Evolutionary conservation across 1,140 invertebrate species (phyloP).

Genomic region (Lordiphosa clarofinis): DNA sequence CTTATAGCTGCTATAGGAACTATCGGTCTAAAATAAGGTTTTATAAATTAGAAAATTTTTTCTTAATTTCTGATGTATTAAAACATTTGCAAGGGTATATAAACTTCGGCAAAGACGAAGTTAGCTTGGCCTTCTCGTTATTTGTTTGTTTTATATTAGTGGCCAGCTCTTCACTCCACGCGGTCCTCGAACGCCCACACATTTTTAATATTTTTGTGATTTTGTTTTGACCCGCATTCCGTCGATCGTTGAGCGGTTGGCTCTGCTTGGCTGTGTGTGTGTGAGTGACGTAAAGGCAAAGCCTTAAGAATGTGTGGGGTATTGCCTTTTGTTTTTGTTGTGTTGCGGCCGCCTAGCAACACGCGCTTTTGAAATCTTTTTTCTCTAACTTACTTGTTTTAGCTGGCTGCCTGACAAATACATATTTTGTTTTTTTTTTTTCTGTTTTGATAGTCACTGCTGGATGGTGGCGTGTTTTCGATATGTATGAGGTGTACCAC

Average conservation of each 20-base stretch:
- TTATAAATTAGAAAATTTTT: too few species aligned
- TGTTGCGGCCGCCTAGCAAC: constrained; percentile 68
- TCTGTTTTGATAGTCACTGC: constrained; percentile 62
- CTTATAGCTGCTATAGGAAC: too few species aligned
- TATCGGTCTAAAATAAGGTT: too few species aligned
- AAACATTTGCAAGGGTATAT: too few species aligned
- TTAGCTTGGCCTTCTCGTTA: too few species aligned
- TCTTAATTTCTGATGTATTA: too few species aligned
- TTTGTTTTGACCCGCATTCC: constrained; percentile 68
- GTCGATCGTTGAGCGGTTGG: constrained; percentile 42
- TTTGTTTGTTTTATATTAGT: constrained; percentile 31
- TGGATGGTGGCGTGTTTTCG: constrained; percentile 54
- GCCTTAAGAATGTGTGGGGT: constrained; percentile 17
- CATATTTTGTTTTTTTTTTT: constrained; percentile 23
- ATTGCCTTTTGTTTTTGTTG: constrained; percentile 18
- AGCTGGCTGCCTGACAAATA: too few species aligned
- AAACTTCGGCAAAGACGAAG: too few species aligned
- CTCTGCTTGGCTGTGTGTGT: constrained; percentile 8
- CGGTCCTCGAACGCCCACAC: constrained; percentile 10
- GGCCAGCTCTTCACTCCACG: neutral
- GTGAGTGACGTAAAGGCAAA: constrained; percentile 52
- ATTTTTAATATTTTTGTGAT: constrained; percentile 57
- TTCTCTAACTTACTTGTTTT: constrained; percentile 48
- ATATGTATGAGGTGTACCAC: neutral
- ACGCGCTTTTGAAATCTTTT: constrained; percentile 35